Conservation (phyloP, 2,888 invertebrate species). For the Marronus borbonicus region DNA sequence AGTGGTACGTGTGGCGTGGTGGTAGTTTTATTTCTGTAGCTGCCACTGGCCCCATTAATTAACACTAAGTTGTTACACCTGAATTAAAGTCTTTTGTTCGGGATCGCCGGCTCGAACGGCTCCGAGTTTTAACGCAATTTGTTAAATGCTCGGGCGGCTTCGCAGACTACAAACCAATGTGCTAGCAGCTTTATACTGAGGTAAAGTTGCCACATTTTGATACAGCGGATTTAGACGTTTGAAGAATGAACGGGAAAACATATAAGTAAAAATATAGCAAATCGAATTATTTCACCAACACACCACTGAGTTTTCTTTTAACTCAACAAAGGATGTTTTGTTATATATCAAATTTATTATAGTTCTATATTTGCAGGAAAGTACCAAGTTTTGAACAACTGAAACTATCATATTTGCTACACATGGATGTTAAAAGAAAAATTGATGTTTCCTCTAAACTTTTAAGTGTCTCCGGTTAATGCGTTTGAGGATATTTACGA, state of each 20-base stretch:
- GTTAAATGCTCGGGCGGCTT: slow-evolving; percentile 33
- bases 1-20: slow-evolving; percentile 7
- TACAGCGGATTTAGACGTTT: slow-evolving; percentile 34
- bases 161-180: not conserved
- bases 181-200: not conserved
- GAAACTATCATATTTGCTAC: no score
- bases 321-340: no score
- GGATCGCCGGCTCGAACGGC: slow-evolving; percentile 42
- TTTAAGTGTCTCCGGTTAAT: no score
- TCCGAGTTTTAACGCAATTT: slow-evolving; percentile 44
- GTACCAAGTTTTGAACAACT: no score
- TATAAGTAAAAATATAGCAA: slow-evolving; percentile 7
- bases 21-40: slow-evolving; percentile 49
- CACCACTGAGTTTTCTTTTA: not conserved
- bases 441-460: no score
- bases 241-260: slow-evolving; percentile 3
- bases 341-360: no score
- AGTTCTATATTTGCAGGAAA: no score
- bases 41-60: slow-evolving; percentile 53
- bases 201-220: not conserved
- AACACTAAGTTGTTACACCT: slow-evolving; percentile 56
- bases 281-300: slow-evolving; percentile 21
- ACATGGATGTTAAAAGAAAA: no score
- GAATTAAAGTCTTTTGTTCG: slow-evolving; percentile 56
- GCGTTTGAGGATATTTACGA: no score